Percentiles rank a stretch among this genome's conserved stretches.
Conservation (phyloP, 2,888 invertebrate genomes). For the Aricia artaxerxes region DNA sequence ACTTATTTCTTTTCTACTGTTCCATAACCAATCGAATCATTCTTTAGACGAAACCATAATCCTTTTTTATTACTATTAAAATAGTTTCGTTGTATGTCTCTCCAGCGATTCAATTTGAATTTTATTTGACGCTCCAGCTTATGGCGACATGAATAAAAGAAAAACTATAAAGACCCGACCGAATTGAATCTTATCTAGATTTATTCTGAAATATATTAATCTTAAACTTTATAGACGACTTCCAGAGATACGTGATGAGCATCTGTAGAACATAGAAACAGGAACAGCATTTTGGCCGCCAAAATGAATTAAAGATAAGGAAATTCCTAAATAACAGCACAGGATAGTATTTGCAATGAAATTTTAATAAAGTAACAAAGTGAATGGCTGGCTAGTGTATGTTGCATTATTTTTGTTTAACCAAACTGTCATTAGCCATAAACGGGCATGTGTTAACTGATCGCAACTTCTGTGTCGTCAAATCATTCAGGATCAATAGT, state of each 20-base stretch:
- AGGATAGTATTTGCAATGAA: too few species aligned
- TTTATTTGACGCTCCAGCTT: slow-evolving; percentile 37
- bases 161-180: slow-evolving; percentile 39
- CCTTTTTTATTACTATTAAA: slow-evolving; percentile 29
- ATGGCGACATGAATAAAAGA: slow-evolving; percentile 41
- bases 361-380: too few species aligned
- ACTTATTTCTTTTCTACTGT: background rate
- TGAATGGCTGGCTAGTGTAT: too few species aligned
- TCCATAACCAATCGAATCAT: background rate
- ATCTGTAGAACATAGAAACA: background rate
- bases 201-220: slow-evolving; percentile 29
- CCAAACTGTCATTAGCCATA: too few species aligned
- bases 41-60: slow-evolving; percentile 3
- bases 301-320: background rate
- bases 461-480: too few species aligned
- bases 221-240: slow-evolving; percentile 18
- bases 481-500: too few species aligned
- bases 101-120: slow-evolving; percentile 35
- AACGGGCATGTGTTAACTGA: too few species aligned
- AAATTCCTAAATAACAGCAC: background rate
- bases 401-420: too few species aligned
- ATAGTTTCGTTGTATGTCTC: slow-evolving; percentile 30
- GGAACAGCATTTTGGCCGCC: background rate
- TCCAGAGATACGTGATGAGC: background rate
- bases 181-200: slow-evolving; percentile 38